These are phyloP conservation scores for Diceros bicornis DNA, from an alignment of 2,797 vertebrate genomes.

Conservation along the genomic window DNA sequence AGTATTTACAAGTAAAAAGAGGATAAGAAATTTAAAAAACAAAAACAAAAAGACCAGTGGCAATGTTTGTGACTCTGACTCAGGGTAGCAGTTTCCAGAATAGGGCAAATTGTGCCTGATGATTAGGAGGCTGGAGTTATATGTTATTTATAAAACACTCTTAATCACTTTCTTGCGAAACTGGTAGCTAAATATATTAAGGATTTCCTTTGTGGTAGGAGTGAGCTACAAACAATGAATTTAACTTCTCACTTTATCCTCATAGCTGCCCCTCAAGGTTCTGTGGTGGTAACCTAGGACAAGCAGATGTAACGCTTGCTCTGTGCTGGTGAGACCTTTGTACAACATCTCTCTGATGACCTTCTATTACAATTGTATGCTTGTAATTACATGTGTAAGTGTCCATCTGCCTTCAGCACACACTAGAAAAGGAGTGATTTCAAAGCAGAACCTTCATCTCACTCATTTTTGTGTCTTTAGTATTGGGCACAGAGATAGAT, in stretches of 20 bases:
- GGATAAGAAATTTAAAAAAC: background rate
- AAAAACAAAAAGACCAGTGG: background rate
- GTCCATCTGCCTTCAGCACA: background rate
- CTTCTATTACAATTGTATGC: rapidly evolving
- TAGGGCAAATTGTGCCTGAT: background rate
- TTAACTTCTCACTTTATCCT: background rate
- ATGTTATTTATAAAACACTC: background rate
- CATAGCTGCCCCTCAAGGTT: background rate
- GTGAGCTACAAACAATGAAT: background rate
- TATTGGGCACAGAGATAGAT: background rate
- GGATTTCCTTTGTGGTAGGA: background rate
- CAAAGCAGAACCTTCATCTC: background rate
- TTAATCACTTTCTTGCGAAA: background rate
- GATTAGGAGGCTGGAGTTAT: background rate
- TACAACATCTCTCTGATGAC: background rate
- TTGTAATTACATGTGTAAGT: background rate
- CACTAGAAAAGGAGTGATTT: background rate
- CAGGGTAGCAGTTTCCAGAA: background rate
- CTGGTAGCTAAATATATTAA: background rate
- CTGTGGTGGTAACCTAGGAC: background rate
- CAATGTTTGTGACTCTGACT: background rate
- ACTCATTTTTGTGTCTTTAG: background rate
- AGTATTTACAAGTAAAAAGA: background rate
- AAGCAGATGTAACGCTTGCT: background rate
- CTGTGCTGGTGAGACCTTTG: background rate